Base-by-base conservation (phyloP, 2,113 vertebrate genomes). In the Gymnocephalus cernua region DNA sequence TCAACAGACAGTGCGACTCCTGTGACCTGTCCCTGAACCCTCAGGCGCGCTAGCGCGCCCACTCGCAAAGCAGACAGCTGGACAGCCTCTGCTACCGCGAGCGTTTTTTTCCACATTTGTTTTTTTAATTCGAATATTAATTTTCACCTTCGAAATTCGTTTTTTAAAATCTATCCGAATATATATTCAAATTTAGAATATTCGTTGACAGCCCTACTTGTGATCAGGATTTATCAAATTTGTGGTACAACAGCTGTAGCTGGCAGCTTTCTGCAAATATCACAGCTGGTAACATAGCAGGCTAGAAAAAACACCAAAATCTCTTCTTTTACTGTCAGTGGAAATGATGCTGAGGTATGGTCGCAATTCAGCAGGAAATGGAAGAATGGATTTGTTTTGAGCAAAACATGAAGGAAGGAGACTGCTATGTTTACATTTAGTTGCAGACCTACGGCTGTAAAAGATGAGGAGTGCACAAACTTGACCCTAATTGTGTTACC, bases 191-290 rank as follows among this genome's bases (percentile, higher is more conserved):
- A n/a, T n/a, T n/a, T n/a, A n/a, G n/a, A n/a, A n/a, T n/a, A n/a
- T n/a, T n/a, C n/a, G n/a, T n/a, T n/a, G n/a, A n/a, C n/a, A n/a
- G n/a, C n/a, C n/a, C n/a, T n/a, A n/a, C n/a, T n/a, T n/a, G n/a
- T 69, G 29, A 70, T 73, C 50, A 74, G 13, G 51, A 67, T 57
- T 72, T 54, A 66, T 83, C 64, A 50, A 19, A 67, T 84, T 29
- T 75, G 48, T 67, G 16, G 38, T 51, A 65, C 38, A 66, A 38
- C 1, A 14, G 25, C 41, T 61, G 14, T 25, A 38, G 73, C 50
- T 48, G 35, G 38, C 25, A 25, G 27, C 32, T 35, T 56, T 29
- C 61, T 35, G 74, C 47, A 80, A 80, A 77, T 59, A 83, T 74
- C 68, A 67, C 53, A 76, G 35, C 48, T 29, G 68, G 67, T 12